phyloP scores from a whole-genome alignment of 1,140 invertebrate genomes.

The Cydia amplana region DNA sequence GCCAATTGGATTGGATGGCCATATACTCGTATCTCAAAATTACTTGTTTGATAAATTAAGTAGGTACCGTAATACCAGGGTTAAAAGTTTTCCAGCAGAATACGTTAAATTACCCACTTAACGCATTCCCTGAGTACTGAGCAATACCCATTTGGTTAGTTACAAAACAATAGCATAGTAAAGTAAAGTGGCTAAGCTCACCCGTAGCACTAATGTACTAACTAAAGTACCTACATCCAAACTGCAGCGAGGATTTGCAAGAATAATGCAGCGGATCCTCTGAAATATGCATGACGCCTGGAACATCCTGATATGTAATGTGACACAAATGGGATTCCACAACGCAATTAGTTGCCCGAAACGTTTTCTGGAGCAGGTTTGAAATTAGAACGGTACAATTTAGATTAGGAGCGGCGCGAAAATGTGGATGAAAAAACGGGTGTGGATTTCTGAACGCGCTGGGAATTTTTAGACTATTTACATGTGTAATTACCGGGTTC shows the following conservation, averaged over 20 bases:
- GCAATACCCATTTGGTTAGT: background rate
- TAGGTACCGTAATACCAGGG: too few species aligned
- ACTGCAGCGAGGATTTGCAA: constrained; percentile 29
- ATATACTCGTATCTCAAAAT: too few species aligned
- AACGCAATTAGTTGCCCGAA: constrained; percentile 40
- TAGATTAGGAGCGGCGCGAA: background rate
- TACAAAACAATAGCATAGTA: background rate
- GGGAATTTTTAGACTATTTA: background rate
- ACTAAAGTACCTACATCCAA: background rate
- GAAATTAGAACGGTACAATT: constrained; percentile 7
- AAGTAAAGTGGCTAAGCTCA: background rate
- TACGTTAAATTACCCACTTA: too few species aligned
- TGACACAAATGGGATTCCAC: constrained; percentile 41
- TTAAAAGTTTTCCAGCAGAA: too few species aligned
- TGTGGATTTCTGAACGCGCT: background rate
- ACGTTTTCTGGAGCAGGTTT: constrained; percentile 16
- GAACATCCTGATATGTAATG: constrained; percentile 46
- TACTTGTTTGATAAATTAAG: too few species aligned
- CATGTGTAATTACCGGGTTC: background rate
- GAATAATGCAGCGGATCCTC: constrained; percentile 43
- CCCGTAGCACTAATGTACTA: background rate
- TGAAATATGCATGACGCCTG: constrained; percentile 48
- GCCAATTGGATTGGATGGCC: too few species aligned
- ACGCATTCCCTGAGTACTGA: background rate
- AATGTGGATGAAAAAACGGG: background rate